Evolutionary conservation across 1,140 invertebrate genomes (phyloP).

Genomic region (Aporrectodea caliginosa): DNA sequence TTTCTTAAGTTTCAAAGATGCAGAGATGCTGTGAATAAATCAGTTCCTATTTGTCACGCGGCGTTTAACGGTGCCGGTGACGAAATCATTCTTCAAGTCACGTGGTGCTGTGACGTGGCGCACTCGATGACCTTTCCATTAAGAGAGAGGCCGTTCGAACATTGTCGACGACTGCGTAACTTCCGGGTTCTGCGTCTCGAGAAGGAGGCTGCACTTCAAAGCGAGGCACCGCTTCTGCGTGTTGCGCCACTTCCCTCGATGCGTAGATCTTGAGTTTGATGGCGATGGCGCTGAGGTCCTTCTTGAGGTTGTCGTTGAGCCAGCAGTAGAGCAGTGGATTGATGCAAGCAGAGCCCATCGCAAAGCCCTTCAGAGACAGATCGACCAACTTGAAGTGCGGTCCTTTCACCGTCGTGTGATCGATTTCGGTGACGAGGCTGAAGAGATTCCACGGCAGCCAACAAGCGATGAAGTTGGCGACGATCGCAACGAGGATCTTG

Average conservation of each 20-base stretch:
- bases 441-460: conserved; percentile 59
- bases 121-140: neutral
- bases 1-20: no score
- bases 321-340: conserved; percentile 76
- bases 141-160: neutral
- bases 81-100: no score
- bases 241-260: no score
- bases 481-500: conserved; percentile 92
- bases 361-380: conserved; percentile 53
- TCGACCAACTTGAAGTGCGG: conserved; percentile 46
- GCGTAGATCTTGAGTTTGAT: no score
- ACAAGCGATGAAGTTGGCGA: conserved; percentile 83
- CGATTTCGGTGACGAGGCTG: conserved; percentile 44
- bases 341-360: conserved; percentile 74
- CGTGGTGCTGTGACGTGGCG: no score
- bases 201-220: neutral
- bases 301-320: conserved; percentile 60
- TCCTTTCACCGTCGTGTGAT: conserved; percentile 19
- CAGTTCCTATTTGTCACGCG: no score
- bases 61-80: no score
- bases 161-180: neutral
- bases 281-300: conserved; percentile 41
- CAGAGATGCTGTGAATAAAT: no score
- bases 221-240: no score
- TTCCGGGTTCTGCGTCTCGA: no score